Conservation (phyloP, 1,140 invertebrate species). For the Phortica variegata region DNA sequence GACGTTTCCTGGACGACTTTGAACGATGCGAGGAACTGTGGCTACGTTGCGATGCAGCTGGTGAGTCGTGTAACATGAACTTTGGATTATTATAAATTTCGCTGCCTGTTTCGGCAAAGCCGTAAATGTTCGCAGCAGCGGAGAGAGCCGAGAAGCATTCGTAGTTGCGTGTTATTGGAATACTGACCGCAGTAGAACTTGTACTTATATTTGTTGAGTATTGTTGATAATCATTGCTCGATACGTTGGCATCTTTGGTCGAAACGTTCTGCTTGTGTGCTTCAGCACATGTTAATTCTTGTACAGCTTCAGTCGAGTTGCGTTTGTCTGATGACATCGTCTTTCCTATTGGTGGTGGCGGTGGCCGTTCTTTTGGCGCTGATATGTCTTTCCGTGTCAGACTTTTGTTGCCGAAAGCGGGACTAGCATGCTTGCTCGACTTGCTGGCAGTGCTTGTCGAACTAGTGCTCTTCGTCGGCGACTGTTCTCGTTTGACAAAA, state of each 20-base stretch:
- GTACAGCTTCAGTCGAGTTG: not conserved
- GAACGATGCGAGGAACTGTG: constrained; percentile 29
- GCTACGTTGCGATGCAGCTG: constrained; percentile 35
- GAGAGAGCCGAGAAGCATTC: constrained; percentile 34
- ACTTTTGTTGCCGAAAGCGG: constrained; percentile 9
- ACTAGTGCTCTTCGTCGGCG: constrained; percentile 15
- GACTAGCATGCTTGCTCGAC: not conserved
- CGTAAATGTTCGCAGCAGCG: constrained; percentile 41
- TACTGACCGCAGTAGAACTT: constrained; percentile 6
- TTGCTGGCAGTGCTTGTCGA: constrained; percentile 8
- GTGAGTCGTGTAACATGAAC: constrained; percentile 47
- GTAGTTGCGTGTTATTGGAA: constrained; percentile 15
- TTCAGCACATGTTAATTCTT: not conserved
- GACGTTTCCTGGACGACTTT: constrained; percentile 31
- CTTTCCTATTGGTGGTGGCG: constrained; percentile 33
- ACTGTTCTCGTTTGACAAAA: not conserved
- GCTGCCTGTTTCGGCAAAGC: constrained; percentile 49
- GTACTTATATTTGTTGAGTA: not conserved
- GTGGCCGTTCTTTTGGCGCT: constrained; percentile 40
- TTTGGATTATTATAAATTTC: constrained; percentile 57
- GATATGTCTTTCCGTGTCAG: constrained; percentile 28
- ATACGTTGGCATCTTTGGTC: no score
- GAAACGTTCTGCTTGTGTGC: constrained; percentile 1
- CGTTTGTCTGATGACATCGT: not conserved
- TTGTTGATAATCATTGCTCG: constrained; percentile 4